phyloP scores from a whole-genome alignment of 2,113 vertebrate species.

The Lagopus leucura region DNA sequence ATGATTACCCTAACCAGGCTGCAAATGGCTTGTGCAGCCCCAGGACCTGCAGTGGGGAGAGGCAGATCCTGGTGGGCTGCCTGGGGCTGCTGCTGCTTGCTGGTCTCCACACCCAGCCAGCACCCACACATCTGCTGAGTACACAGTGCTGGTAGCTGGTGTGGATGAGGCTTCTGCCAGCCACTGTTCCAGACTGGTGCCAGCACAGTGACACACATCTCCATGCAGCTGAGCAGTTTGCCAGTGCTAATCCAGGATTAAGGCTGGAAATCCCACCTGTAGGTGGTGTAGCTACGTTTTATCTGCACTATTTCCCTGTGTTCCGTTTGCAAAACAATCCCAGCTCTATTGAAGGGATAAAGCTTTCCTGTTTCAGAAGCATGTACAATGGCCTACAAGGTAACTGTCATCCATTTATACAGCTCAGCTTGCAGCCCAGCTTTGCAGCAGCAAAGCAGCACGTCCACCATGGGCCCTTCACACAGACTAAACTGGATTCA shows the following conservation, averaged over 20 bases:
- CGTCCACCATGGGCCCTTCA: background rate
- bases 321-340: background rate
- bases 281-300: background rate
- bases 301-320: background rate
- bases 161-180: background rate
- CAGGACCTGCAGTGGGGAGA: background rate
- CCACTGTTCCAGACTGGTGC: background rate
- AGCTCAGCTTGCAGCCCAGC: no score
- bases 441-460: background rate
- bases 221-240: background rate
- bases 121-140: background rate
- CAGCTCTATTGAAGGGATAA: background rate
- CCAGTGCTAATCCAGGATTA: background rate
- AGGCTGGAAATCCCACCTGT: background rate
- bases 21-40: background rate
- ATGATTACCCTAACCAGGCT: background rate
- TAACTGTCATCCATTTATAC: no score
- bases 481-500: background rate
- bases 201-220: background rate
- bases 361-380: background rate
- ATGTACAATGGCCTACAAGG: background rate
- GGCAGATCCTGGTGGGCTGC: background rate
- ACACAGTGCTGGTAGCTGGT: accelerated
- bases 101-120: background rate
- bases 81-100: background rate